Base-by-base conservation (phyloP, 2,888 invertebrate species). In the Tyria jacobaeae region DNA sequence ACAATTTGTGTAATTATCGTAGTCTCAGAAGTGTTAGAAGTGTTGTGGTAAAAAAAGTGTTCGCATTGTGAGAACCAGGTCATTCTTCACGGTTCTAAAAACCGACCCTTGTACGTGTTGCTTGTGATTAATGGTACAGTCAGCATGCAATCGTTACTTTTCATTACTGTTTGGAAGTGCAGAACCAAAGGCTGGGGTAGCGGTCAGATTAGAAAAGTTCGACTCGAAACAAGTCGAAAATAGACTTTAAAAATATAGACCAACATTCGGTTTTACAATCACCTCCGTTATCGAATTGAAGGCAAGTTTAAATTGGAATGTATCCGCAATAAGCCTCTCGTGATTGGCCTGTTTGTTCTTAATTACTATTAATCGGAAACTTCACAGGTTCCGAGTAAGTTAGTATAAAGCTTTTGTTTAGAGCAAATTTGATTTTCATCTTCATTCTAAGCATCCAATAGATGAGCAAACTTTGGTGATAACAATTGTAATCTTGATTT, bases 271-370 rank as follows among this genome's bases (percentile, higher is more conserved):
- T 92, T 93, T 94, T 93, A 89, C 89, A 92, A 88, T 85, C 87
- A 78, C 85, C 82, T 62, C 83, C 75, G 76, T 82, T 84, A 82
- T 84, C 85, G 85, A 90, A 91, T 92, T 89, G 90, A 90, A 90
- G 88, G 89, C 86, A 93, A 94, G 84, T 94, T 94, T 94, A 94
- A 94, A 93, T 94, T 93, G 94, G 92, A 93, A 93, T 92, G 91
- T 91, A 93, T 91, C 92, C 89, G 86, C 91, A 90, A 90, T 93
- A 93, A 93, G 92, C 92, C 91, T 88, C 89, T 88, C 85, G 86
- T 89, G 93, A 94, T 92, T 93, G 92, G 92, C 83, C 93, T 91
- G 92, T 92, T 93, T 91, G 90, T 89, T 90, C 88, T 89, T 92
- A 94, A 94, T 93, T 92, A 92, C 91, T 91, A 92, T 92, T 92